Evolutionary conservation across 2,113 vertebrate species (phyloP), one percentile per base, ranked within the genome.

Genomic region (Nanorana parkeri): DNA sequence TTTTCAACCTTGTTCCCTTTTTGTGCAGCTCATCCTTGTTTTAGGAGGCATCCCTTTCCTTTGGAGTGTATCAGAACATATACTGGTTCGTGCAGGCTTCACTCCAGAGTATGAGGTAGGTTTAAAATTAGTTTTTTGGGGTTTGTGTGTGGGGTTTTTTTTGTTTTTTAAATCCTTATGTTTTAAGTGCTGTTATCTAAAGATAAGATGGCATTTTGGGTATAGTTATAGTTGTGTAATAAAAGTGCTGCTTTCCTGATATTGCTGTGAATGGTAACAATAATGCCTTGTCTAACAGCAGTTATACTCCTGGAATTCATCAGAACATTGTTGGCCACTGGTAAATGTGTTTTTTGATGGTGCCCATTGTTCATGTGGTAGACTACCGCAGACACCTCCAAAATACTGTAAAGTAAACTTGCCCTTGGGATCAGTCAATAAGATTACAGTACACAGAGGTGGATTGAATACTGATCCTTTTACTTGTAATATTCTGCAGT

Each of bases 41-140:
- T 91, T 96, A 80, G 98, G 97, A 83, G 98, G 98, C 87, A 99
- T 99, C 87, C 97, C 98, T 24, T 95, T 96, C 83, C 93, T 99
- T 20, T 99, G 98, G 98, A 91, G 85, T 61, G 68, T 95, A 3
- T 96, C 97, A 23, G 97, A 96, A 73, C 87, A 85, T 16, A 85
- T 96, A 81, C 96, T 92, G n/a, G 86, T 77, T 81, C 92, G 20
- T 86, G 93, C 94, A 86, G 96, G 96, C 26, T 94, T 97, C 83
- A 93, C 94, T 68, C 84, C 92, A 28, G 97, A 97, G 68, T 97
- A 97, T 54, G 97, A 99, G 93, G 95, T 96, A 89, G 72, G 87
- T 69, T 64, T 16, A 3, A 64, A 24, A 64, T 61, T 2, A 0
- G 8, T 36, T n/a, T 61, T 60, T 60, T 60, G 11, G n/a, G n/a